These are phyloP conservation scores for Tiphia femorata DNA, from an alignment of 2,888 invertebrate species.

Conservation along the genomic window DNA sequence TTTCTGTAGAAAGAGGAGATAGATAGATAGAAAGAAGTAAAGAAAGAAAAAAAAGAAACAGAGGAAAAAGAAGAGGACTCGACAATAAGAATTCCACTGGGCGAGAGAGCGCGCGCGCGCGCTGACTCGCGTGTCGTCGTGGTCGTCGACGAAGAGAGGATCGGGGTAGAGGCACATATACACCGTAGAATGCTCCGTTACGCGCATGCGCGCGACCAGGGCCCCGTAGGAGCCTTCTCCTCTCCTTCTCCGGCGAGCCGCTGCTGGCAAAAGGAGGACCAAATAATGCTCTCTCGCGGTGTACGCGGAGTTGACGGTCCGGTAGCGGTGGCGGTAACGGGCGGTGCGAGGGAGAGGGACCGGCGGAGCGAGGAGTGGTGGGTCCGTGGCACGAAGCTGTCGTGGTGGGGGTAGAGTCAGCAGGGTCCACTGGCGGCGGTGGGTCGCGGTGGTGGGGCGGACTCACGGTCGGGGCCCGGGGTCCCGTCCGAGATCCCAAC, in stretches of 20 bases:
- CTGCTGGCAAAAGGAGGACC: constrained; percentile 27
- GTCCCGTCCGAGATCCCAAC: constrained; percentile 56
- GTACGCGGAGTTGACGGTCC: background rate
- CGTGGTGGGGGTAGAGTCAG: constrained; percentile 8
- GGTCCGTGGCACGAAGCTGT: constrained; percentile 20
- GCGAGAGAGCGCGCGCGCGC: no score
- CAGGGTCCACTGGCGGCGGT: constrained; percentile 28
- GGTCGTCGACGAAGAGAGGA: constrained; percentile 2
- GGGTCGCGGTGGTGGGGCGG: constrained; percentile 9
- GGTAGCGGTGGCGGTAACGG: background rate
- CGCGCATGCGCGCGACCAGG: constrained; percentile 43
- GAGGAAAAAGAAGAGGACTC: no score
- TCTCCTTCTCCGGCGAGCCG: constrained; percentile 20
- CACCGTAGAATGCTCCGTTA: constrained; percentile 45
- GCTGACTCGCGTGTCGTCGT: no score
- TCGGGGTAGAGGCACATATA: constrained; percentile 11
- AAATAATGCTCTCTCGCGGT: constrained; percentile 32
- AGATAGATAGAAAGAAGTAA: background rate
- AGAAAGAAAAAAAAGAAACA: background rate
- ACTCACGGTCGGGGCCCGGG: constrained; percentile 51
- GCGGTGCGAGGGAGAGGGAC: constrained; percentile 5
- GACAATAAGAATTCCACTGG: no score
- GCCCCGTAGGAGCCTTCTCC: constrained; percentile 27
- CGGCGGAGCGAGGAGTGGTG: constrained; percentile 14
- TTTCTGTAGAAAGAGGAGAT: no score